These are phyloP conservation scores for Mesoligia furuncula DNA, from an alignment of 2,888 invertebrate species.

Conservation along the genomic window DNA sequence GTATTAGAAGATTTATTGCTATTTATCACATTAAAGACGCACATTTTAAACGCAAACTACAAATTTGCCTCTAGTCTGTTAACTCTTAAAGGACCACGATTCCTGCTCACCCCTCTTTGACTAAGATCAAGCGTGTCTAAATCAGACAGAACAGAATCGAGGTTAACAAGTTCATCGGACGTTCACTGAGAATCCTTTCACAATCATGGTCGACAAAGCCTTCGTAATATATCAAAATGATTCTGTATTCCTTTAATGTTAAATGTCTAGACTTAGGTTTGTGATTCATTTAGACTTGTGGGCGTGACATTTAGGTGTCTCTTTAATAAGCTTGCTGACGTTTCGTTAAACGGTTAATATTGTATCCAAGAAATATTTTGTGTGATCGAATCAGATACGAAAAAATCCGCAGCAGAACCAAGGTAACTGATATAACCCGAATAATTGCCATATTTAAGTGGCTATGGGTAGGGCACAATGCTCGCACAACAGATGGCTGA, in stretches of 20 bases:
- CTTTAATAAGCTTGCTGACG: not conserved
- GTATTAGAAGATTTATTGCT: not conserved
- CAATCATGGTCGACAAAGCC: constrained; percentile 60
- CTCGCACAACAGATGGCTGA: too few species aligned
- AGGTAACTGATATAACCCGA: too few species aligned
- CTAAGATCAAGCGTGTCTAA: constrained; percentile 12
- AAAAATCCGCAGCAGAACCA: too few species aligned
- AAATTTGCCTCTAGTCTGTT: not conserved
- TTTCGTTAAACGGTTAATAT: not conserved
- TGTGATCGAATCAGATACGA: too few species aligned
- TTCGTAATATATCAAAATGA: constrained; percentile 46
- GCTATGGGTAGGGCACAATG: too few species aligned
- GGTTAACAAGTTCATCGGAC: constrained; percentile 61
- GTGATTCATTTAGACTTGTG: constrained; percentile 16
- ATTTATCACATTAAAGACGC: not conserved
- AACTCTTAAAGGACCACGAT: not conserved
- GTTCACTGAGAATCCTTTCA: constrained; percentile 64
- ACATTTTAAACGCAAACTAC: not conserved
- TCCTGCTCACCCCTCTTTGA: constrained; percentile 15
- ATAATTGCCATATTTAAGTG: too few species aligned
- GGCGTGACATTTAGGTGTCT: not conserved
- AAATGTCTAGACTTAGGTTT: constrained; percentile 41
- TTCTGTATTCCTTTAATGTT: constrained; percentile 44
- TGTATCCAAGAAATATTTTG: too few species aligned
- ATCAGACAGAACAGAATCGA: constrained; percentile 49